Base-by-base conservation (phyloP, 2,113 vertebrate genomes). In the Notarius lentiginosus region DNA sequence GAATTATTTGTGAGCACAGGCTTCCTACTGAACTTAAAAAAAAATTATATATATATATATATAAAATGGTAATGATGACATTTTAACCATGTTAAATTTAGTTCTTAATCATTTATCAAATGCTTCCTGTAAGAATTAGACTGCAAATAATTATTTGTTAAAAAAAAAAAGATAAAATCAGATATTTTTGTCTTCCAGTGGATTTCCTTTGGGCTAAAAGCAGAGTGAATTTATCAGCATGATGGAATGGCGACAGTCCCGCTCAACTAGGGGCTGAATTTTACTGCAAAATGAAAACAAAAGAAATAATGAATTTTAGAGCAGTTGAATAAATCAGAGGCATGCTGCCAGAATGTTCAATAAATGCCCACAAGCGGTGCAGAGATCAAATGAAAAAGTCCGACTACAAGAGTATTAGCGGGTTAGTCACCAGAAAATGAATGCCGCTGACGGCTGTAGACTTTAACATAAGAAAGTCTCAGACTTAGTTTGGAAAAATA, bases 251-350 rank as follows among this genome's bases (percentile, higher is more conserved):
- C 95, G 93, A 94, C 94, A 93, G 96, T 95, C 94, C 55, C 90
- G 95, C 92, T 92, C 96, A 96, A 95, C 90, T 96, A 96, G 95
- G 82, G 88, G 86, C 22, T 87, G 86, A 65, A 88, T 89, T 97
- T 94, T 95, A 96, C 97, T 98, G 96, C 91, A 98, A 96, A 96
- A 90, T 94, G 94, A 89, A 96, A 90, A 95, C 9, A 2, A 56
- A 56, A 12, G 11, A 56, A 75, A 90, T 92, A 93, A 96, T 87
- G 49, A 70, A 56, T 58, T n/a, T 79, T 58, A 41, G 27, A 65
- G 1, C 24, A 5, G 41, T 82, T 49, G 10, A 90, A 90, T 85
- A 95, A 87, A 87, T 97, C 95, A 96, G 95, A 56, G 15, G 24
- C 87, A 90, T 89, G 85, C 63, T 81, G 77, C 47, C 41, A 86